Base-by-base conservation (phyloP, 1,140 invertebrate species). In the Thaumetopoea pityocampa region DNA sequence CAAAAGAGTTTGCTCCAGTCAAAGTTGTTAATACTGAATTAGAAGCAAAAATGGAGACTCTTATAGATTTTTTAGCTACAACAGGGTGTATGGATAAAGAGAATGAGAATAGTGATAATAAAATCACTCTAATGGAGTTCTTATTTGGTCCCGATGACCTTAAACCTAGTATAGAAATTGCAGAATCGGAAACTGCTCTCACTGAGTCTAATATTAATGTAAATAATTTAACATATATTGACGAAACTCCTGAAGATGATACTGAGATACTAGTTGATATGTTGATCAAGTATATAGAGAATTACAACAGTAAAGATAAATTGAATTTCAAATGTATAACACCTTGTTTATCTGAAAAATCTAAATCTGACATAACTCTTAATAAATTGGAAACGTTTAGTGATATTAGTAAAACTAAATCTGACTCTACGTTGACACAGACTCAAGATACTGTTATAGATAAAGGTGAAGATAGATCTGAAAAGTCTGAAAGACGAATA, bases 331-430 rank as follows among this genome's bases (percentile, higher is more conserved):
- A 71, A 19, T 76, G 72, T 3, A 27, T 77, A 1, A 85, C 76
- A 1, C 80, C 77, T 1, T 78, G 68, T 3, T 34, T 79, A 5
- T 83, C 74, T 5, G 79, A 84, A 15, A 83, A 84, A 46, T 79
- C 80, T 4, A 85, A 82, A 47, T 86, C 85, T 0, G 84, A 86
- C 48, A 76, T 80, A 29, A 85, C 85, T 4, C 84, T 86, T 29
- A 82, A 76, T 23, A 83, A 76, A 53, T 49, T 85, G 9, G 83
- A 85, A 43, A 79, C 80, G 0, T 84, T 76, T 18, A 80, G 80
- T 43, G 73, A 85, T 30, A 73, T 83, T 30, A 85, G 73, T 26
- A 85, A 85, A 40, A 77, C 71, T 0, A 85, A 85, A 65, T 76
- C 71, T 0, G 77, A 82, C 37, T 79, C 77, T 1, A 83, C 76